Evolutionary conservation across 2,113 vertebrate species (phyloP).

Genomic region (Atractosteus spatula): DNA sequence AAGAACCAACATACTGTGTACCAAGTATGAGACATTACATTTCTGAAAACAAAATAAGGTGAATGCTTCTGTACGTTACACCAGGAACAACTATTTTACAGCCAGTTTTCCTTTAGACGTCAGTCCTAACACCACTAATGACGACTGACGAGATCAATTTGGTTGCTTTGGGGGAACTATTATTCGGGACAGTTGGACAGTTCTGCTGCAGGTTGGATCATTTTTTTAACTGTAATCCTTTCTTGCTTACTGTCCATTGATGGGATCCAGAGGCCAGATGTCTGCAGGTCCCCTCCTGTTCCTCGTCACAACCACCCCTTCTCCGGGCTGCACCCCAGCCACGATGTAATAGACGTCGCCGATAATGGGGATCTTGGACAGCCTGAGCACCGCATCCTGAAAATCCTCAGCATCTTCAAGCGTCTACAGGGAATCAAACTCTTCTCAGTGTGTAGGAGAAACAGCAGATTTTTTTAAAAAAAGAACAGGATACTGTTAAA

Average conservation of each 20-base stretch:
- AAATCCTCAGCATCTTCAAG: constrained; percentile 73
- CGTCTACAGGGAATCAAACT: constrained; percentile 38
- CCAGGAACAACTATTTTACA: background rate
- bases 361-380: constrained; percentile 81
- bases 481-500: no score
- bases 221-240: background rate
- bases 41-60: background rate
- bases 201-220: no score
- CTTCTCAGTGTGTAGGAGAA: background rate
- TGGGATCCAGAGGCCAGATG: constrained; percentile 83
- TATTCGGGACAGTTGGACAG: no score
- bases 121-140: no score
- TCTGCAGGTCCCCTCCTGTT: constrained; percentile 74
- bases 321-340: constrained; percentile 66
- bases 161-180: no score
- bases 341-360: constrained; percentile 89
- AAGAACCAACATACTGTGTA: no score
- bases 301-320: constrained; percentile 86
- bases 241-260: constrained; percentile 71
- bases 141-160: no score
- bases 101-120: no score
- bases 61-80: background rate
- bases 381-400: constrained; percentile 69
- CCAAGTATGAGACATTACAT: no score
- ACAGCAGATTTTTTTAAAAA: background rate